Percentiles rank a stretch among this genome's conserved stretches.
Conservation (phyloP, 2,797 vertebrate species). For the Malacoctenus gilli region DNA sequence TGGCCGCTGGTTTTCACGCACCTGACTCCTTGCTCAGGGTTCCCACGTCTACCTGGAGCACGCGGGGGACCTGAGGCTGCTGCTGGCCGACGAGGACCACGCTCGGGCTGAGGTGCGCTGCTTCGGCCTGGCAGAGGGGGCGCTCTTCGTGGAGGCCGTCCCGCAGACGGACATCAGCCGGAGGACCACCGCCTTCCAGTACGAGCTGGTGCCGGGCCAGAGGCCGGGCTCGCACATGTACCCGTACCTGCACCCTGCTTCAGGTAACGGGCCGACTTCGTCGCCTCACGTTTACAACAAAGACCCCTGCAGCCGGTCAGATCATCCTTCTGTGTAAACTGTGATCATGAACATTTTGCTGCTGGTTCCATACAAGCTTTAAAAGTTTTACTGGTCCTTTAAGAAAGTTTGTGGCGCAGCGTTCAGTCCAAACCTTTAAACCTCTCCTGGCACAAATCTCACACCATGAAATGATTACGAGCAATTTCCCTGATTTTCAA, state of each 20-base stretch:
- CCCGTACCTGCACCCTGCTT: conserved; percentile 63
- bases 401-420: too few species aligned
- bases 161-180: conserved; percentile 90
- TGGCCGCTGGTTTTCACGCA: too few species aligned
- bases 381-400: too few species aligned
- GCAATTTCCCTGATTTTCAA: too few species aligned
- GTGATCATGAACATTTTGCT: too few species aligned
- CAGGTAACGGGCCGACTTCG: conserved; percentile 52
- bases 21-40: conserved; percentile 68
- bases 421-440: too few species aligned
- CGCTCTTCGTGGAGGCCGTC: conserved; percentile 90
- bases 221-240: conserved; percentile 67
- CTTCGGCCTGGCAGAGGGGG: conserved; percentile 85
- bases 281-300: neutral
- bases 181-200: conserved; percentile 92
- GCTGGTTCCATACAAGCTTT: too few species aligned
- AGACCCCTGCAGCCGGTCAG: too few species aligned
- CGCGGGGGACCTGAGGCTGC: conserved; percentile 87
- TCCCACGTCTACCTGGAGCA: conserved; percentile 93
- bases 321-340: too few species aligned
- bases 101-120: conserved; percentile 80
- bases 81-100: conserved; percentile 85
- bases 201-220: conserved; percentile 84
- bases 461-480: too few species aligned
- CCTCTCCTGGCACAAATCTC: too few species aligned